Percentiles rank a stretch among this genome's conserved stretches.
Evolutionary conservation across 64 coral and sea anemone genomes (phyloP).

Genomic region (Porites australiensis): DNA sequence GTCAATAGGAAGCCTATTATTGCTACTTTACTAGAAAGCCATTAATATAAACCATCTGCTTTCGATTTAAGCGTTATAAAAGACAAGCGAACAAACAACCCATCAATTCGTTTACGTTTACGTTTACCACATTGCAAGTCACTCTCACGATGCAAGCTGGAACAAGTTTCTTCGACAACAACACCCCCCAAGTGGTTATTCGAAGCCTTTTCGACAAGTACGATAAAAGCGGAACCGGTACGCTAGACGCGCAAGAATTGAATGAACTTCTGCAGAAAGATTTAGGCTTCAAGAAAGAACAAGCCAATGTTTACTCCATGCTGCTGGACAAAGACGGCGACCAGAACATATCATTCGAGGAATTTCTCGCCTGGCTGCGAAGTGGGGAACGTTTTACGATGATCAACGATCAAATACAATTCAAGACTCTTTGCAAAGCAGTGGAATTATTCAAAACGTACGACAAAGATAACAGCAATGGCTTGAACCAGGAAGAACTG

Average conservation of each 20-base stretch:
- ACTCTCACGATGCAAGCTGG: constrained; percentile 46
- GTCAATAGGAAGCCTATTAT: background rate
- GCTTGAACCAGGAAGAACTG: constrained; percentile 36
- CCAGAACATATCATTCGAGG: constrained; percentile 48
- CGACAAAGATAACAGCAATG: constrained; percentile 44
- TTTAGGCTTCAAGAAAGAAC: constrained; percentile 48
- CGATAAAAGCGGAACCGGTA: constrained; percentile 36
- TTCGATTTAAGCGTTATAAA: background rate
- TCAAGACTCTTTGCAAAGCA: constrained; percentile 55
- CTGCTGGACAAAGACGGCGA: constrained; percentile 67
- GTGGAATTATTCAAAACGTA: constrained; percentile 63
- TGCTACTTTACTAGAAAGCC: background rate
- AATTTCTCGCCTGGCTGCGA: constrained; percentile 63
- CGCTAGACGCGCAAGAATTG: constrained; percentile 18
- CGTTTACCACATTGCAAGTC: too few relatives aligned
- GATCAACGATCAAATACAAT: constrained; percentile 6
- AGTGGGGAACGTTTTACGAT: constrained; percentile 52
- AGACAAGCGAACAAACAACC: background rate
- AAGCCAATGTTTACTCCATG: constrained; percentile 38
- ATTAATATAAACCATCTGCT: background rate
- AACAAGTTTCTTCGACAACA: constrained; percentile 22
- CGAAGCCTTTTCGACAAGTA: constrained; percentile 65
- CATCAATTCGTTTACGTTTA: background rate
- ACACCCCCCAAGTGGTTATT: constrained; percentile 45
- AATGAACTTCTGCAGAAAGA: constrained; percentile 48